These are phyloP conservation scores for Apotomis turbidana DNA, from an alignment of 2,888 invertebrate species.

Conservation along the genomic window DNA sequence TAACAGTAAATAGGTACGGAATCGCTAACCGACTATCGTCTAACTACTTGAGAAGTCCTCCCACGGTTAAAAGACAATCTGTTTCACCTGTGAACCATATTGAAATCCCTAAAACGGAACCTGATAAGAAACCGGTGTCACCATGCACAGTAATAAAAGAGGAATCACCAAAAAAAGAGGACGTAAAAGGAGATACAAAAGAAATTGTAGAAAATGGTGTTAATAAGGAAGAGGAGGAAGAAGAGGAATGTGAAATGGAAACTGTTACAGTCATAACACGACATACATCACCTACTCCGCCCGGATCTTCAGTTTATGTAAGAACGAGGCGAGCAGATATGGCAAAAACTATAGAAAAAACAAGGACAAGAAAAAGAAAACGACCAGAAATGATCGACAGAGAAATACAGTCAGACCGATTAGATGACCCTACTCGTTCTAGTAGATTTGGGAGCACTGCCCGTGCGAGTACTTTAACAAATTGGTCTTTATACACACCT, in stretches of 20 bases:
- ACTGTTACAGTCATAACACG: conserved; percentile 87
- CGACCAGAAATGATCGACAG: conserved; percentile 86
- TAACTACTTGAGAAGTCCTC: conserved; percentile 73
- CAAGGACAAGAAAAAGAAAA: conserved; percentile 84
- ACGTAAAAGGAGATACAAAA: conserved; percentile 46
- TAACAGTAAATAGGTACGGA: conserved; percentile 68
- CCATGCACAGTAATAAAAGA: conserved; percentile 55
- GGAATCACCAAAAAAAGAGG: conserved; percentile 44
- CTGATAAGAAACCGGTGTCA: conserved; percentile 54
- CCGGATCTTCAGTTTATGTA: conserved; percentile 85
- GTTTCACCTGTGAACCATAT: conserved; percentile 68
- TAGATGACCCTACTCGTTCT: conserved; percentile 87
- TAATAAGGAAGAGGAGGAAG: conserved; percentile 47
- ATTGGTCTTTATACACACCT: conserved; percentile 86
- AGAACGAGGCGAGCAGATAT: conserved; percentile 88
- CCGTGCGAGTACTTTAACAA: conserved; percentile 81
- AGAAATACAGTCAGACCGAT: conserved; percentile 88
- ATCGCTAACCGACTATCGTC: conserved; percentile 74
- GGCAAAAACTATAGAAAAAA: conserved; percentile 88
- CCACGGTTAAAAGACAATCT: conserved; percentile 68
- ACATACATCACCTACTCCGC: conserved; percentile 91
- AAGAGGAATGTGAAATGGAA: conserved; percentile 64
- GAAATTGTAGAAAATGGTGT: conserved; percentile 50
- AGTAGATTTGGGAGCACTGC: conserved; percentile 85
- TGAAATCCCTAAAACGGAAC: conserved; percentile 58